Evolutionary conservation across 2,888 invertebrate genomes (phyloP).

Genomic region (Drosophila birchii): DNA sequence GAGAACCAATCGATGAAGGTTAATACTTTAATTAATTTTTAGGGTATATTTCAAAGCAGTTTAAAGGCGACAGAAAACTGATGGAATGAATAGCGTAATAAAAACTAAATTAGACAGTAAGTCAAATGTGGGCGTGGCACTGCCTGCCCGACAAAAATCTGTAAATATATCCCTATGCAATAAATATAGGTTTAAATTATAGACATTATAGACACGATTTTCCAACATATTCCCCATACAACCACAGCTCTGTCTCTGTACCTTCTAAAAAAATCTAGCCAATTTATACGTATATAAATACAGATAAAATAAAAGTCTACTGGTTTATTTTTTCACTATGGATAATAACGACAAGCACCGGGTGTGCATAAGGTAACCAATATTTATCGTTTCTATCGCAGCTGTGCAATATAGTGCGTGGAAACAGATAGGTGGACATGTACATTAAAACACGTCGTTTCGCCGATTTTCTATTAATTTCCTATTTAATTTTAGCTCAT

Average conservation of each 20-base stretch:
- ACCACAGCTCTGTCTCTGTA: constrained; percentile 73
- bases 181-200: constrained; percentile 4
- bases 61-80: constrained; percentile 36
- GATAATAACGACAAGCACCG: too few relatives aligned
- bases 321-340: constrained; percentile 1
- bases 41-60: constrained; percentile 46
- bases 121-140: constrained; percentile 55
- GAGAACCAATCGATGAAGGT: constrained; percentile 10
- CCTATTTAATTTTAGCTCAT: too few relatives aligned
- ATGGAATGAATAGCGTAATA: constrained; percentile 70
- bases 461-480: too few relatives aligned
- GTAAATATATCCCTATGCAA: constrained; percentile 17
- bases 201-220: constrained; percentile 17
- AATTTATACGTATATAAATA: constrained; percentile 15
- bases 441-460: too few relatives aligned
- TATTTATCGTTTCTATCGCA: too few relatives aligned
- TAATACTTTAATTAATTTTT: constrained; percentile 36
- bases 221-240: constrained; percentile 18
- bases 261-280: constrained; percentile 74
- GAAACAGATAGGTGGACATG: too few relatives aligned
- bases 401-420: too few relatives aligned
- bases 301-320: not conserved
- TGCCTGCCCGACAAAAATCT: constrained; percentile 41
- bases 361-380: too few relatives aligned
- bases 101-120: constrained; percentile 77